Evolutionary conservation across 64 coral and sea anemone species (phyloP).

Genomic region (Hydrozoanthus tunicans): DNA sequence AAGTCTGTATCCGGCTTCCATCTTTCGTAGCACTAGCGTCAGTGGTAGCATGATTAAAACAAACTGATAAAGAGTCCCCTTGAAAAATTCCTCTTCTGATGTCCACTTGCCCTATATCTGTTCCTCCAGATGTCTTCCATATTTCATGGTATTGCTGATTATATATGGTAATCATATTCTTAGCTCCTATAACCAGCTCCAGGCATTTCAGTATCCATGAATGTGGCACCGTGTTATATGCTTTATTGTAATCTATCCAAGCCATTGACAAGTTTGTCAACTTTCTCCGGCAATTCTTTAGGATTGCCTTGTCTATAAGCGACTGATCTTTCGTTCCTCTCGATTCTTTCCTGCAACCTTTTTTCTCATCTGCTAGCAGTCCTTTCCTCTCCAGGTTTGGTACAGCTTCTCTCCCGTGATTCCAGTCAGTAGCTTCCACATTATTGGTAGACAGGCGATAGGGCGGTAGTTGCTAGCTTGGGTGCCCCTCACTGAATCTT

Average conservation of each 20-base stretch:
- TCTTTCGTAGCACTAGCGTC: background rate
- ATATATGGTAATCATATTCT: no score
- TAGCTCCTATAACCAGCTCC: no score
- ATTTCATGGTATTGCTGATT: no score
- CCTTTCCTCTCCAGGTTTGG: background rate
- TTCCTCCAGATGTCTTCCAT: no score
- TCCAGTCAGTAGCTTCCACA: background rate
- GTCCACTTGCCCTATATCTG: no score
- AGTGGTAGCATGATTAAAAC: slow-evolving; percentile 12
- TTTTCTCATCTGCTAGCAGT: background rate
- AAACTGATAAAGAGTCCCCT: slow-evolving; percentile 30
- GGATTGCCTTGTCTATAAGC: background rate
- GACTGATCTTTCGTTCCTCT: background rate
- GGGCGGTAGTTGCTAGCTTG: background rate
- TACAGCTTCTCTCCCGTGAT: background rate
- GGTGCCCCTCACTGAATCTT: background rate
- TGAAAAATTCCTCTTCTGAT: background rate
- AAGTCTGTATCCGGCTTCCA: slow-evolving; percentile 19
- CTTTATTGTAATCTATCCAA: background rate
- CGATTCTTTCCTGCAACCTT: background rate
- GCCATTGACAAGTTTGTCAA: background rate
- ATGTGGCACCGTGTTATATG: background rate
- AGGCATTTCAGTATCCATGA: no score
- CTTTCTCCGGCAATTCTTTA: background rate
- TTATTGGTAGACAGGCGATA: background rate